Base-by-base conservation (phyloP, 2,113 vertebrate genomes). In the Labeo catla region DNA sequence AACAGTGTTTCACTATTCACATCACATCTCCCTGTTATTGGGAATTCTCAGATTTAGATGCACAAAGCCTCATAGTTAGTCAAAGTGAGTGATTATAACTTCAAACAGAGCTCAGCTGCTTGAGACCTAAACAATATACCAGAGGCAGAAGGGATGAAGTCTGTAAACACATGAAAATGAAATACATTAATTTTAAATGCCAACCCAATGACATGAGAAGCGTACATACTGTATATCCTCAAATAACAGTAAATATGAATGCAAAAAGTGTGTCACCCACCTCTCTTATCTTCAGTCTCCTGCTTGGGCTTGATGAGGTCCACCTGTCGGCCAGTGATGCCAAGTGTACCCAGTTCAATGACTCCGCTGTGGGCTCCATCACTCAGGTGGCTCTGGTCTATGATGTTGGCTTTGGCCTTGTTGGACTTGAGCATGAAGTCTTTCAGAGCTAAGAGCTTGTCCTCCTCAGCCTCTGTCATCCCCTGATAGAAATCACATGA, bases 371-470 rank as follows among this genome's bases (percentile, higher is more conserved):
- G 96, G 57, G 89, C 93, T 36, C 93, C 95, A 86, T 98, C 98
- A 19, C 96, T 96, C 76, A 96, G 89, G 84, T 97, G 97, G 88
- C 95, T 97, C 93, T 97, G 97, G 92, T 99, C 98, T 36, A 97
- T 96, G 85, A 98, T 95, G 90, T 96, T 98, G 72, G 98, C 98
- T 93, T 99, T 99, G 66, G 98, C 98, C 93, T 97, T 98, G 92
- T 98, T 98, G 49, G 98, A 98, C 88, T 99, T 99, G 86, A 99
- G 93, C 98, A 99, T 99, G 86, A 98, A 99, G 90, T 99, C 98
- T 93, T 97, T 98, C 79, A 99, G 94, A 4, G 98, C 96, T 93
- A 99, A 91, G 61, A 99, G 96, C 89, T 99, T 98, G 93, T 99
- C 97, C 93, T 99, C 98, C 83, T 99, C 98, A 9, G 96, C 95